phyloP scores from a whole-genome alignment of 2,888 invertebrate genomes.

The Cristatella mucedo region DNA sequence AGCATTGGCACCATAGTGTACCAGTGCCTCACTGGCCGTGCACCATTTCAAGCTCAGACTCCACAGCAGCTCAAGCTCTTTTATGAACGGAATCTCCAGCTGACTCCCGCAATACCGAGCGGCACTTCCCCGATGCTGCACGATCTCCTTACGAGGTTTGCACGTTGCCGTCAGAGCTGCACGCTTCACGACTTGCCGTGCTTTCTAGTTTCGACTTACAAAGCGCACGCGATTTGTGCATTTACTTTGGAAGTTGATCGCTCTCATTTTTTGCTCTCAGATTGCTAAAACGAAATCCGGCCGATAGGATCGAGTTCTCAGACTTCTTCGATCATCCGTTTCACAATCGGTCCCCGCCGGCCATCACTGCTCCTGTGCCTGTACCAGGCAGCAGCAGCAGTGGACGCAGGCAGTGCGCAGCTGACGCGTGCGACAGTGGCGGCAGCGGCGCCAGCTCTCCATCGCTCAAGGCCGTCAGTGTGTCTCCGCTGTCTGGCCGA shows the following conservation, averaged over 20 bases:
- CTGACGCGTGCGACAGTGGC: neutral
- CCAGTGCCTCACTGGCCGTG: slow-evolving; percentile 93
- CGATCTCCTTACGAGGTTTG: slow-evolving; percentile 51
- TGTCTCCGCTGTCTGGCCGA: slow-evolving; percentile 25
- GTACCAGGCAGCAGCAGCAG: neutral
- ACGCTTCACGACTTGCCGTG: no score
- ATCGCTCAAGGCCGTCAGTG: slow-evolving; percentile 19
- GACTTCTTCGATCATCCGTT: slow-evolving; percentile 88
- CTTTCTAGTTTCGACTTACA: no score
- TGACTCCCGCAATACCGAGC: slow-evolving; percentile 63
- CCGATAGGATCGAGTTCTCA: slow-evolving; percentile 87
- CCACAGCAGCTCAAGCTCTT: slow-evolving; percentile 90
- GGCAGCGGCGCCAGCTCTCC: slow-evolving; percentile 16
- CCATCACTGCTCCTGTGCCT: neutral
- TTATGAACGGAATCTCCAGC: slow-evolving; percentile 69
- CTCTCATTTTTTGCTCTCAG: slow-evolving; percentile 26
- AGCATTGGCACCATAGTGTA: slow-evolving; percentile 95
- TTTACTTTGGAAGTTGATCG: no score
- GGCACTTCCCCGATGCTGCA: slow-evolving; percentile 78
- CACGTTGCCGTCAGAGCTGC: no score
- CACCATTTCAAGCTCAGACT: slow-evolving; percentile 92
- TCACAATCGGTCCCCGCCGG: slow-evolving; percentile 26
- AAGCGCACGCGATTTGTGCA: no score
- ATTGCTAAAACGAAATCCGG: slow-evolving; percentile 68
- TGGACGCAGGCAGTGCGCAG: neutral